Percentiles rank a stretch among this genome's conserved stretches.
Evolutionary conservation across 1,140 invertebrate genomes (phyloP).

Genomic region (Drosophila kikkawai): DNA sequence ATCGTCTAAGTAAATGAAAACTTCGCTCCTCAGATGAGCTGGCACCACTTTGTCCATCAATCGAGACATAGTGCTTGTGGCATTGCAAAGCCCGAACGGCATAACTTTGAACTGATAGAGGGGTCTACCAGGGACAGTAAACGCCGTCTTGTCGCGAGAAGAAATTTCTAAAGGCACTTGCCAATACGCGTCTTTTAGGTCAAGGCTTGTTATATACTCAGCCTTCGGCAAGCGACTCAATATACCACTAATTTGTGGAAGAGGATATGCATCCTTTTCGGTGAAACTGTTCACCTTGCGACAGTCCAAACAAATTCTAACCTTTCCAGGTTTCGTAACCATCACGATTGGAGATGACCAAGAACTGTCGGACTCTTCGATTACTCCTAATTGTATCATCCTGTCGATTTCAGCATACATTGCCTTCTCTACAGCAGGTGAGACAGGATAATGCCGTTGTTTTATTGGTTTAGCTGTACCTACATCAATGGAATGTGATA

Average conservation of each 20-base stretch:
- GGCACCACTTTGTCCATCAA: background rate
- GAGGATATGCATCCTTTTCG: background rate
- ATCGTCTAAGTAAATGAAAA: background rate
- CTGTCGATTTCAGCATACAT: background rate
- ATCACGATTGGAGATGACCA: background rate
- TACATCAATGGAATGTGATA: background rate
- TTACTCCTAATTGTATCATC: background rate
- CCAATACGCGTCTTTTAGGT: background rate
- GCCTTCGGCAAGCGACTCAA: too few relatives aligned
- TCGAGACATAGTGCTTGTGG: background rate
- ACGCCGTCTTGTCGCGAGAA: too few relatives aligned
- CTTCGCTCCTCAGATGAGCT: background rate
- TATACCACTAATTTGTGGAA: background rate
- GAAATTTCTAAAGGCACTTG: background rate
- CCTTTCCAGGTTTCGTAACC: background rate
- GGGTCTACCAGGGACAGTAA: too few relatives aligned
- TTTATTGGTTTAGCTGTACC: background rate
- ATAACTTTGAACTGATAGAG: background rate
- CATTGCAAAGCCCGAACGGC: too few relatives aligned
- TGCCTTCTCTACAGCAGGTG: background rate
- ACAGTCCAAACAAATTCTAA: background rate
- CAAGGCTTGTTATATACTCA: background rate
- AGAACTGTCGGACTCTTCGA: background rate
- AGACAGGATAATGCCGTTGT: background rate
- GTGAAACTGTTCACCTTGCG: slow-evolving; percentile 5